Conservation (phyloP, 2,888 invertebrate species). For the Acanthoscelides obtectus region DNA sequence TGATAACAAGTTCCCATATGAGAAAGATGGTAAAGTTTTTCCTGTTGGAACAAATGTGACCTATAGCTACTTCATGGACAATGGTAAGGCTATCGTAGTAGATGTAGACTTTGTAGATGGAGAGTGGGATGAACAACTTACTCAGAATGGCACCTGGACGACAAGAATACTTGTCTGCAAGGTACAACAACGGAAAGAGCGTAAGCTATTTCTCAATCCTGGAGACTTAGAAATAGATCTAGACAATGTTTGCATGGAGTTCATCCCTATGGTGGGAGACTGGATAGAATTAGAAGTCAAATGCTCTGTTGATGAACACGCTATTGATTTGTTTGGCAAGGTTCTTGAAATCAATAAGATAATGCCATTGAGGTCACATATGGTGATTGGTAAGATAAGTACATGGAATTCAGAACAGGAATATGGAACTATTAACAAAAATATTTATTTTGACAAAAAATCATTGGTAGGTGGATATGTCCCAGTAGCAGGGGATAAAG, state of each 20-base stretch:
- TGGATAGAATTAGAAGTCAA: slow-evolving; percentile 61
- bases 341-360: slow-evolving; percentile 60
- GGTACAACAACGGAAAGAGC: slow-evolving; percentile 43
- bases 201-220: slow-evolving; percentile 50
- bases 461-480: slow-evolving; percentile 52
- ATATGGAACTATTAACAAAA: slow-evolving; percentile 55
- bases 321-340: slow-evolving; percentile 50
- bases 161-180: slow-evolving; percentile 43
- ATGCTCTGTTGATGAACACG: slow-evolving; percentile 57
- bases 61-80: slow-evolving; percentile 30
- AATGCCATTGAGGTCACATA: slow-evolving; percentile 56
- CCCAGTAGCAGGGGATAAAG: slow-evolving; percentile 59
- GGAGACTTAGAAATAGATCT: slow-evolving; percentile 57
- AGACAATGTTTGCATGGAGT: slow-evolving; percentile 58
- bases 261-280: slow-evolving; percentile 67
- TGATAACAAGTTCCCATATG: neutral
- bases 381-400: slow-evolving; percentile 51
- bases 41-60: slow-evolving; percentile 55
- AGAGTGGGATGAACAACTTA: slow-evolving; percentile 48
- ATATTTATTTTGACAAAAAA: slow-evolving; percentile 57
- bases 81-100: slow-evolving; percentile 45
- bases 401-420: slow-evolving; percentile 41
- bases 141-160: slow-evolving; percentile 34
- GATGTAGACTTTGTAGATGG: slow-evolving; percentile 35
- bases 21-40: neutral